Evolutionary conservation across 2,797 vertebrate genomes (phyloP).

Genomic region (Gymnoscopelus microlampas): DNA sequence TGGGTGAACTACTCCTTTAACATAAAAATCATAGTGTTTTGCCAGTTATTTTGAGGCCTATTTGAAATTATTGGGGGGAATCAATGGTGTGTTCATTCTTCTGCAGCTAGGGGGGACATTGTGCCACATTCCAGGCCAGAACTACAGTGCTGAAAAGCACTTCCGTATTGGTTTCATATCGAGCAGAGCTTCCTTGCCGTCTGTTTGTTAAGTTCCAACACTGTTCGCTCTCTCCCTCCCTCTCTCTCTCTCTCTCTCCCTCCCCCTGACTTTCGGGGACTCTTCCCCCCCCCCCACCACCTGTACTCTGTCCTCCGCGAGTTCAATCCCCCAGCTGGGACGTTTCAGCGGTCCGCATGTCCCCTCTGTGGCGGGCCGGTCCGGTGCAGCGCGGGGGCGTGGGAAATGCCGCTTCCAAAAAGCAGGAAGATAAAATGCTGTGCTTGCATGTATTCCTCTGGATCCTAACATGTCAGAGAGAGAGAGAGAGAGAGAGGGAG

Average conservation of each 20-base stretch:
- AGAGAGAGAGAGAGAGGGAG: constrained; percentile 43
- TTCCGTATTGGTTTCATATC: no score
- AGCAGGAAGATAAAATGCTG: background rate
- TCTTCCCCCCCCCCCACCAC: constrained; percentile 18
- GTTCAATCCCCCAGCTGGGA: constrained; percentile 29
- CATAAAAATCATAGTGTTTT: no score
- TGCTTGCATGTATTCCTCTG: background rate
- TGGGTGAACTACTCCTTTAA: no score
- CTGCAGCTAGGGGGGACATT: no score
- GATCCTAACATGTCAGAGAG: background rate
- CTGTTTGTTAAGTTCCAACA: background rate
- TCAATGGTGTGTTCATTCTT: no score
- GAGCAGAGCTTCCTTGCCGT: background rate
- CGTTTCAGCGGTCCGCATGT: constrained; percentile 14
- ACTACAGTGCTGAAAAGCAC: no score
- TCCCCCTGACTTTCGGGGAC: background rate
- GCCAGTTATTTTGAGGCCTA: no score
- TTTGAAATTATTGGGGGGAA: no score
- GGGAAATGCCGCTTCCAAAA: background rate
- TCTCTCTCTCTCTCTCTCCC: constrained; percentile 7
- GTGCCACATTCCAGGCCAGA: no score
- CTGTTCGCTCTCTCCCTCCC: constrained; percentile 1
- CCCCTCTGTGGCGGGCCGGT: background rate
- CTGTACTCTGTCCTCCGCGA: constrained; percentile 32
- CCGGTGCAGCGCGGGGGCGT: background rate